Conservation (phyloP, 1,140 invertebrate genomes). For the Pseudomyrmex concolor region DNA sequence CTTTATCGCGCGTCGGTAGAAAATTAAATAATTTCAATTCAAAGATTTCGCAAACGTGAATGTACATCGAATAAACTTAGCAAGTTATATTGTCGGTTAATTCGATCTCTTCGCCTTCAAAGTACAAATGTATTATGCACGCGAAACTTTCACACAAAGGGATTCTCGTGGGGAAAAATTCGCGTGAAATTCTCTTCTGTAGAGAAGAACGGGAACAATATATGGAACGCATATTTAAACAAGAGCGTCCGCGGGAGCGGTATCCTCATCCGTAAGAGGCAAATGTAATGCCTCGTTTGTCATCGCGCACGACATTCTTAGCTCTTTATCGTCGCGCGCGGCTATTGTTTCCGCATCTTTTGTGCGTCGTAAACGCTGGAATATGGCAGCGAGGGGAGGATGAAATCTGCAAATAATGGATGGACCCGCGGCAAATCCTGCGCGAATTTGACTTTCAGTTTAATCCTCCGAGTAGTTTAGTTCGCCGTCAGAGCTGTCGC, state of each 20-base stretch:
- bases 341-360: conserved; percentile 26
- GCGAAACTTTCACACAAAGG: background rate
- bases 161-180: background rate
- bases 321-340: background rate
- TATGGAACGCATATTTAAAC: background rate
- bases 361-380: conserved; percentile 1
- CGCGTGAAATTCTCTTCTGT: background rate
- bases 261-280: background rate
- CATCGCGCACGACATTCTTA: conserved; percentile 5
- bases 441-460: conserved; percentile 56
- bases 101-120: conserved; percentile 7
- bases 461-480: conserved; percentile 61
- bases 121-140: background rate
- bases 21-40: background rate
- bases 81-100: background rate
- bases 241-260: background rate
- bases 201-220: background rate
- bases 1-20: background rate
- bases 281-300: conserved; percentile 43
- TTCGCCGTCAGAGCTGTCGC: conserved; percentile 38
- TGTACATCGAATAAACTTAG: background rate
- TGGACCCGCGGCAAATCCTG: background rate
- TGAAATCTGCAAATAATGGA: conserved; percentile 66
- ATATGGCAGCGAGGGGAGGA: background rate
- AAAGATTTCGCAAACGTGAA: no score